phyloP scores from a whole-genome alignment of 2,113 vertebrate species.

The Labrus mixtus region DNA sequence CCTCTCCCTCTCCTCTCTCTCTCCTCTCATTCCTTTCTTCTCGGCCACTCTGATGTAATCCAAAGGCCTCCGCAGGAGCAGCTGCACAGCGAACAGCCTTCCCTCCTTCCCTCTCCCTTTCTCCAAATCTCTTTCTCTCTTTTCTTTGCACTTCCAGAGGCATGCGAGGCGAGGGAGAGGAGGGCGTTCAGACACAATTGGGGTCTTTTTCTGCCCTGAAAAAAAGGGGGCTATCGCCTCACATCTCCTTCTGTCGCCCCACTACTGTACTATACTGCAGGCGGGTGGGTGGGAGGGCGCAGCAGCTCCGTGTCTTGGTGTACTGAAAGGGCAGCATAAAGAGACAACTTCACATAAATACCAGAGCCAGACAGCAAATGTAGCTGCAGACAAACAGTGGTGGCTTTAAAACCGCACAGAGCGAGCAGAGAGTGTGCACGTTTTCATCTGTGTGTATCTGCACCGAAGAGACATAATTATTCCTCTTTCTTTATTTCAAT shows the following conservation, averaged over 20 bases:
- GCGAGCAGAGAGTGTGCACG: background rate
- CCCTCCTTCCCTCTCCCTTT: conserved; percentile 78
- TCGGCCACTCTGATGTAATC: conserved; percentile 91
- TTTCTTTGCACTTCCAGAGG: conserved; percentile 81
- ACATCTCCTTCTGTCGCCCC: conserved; percentile 85
- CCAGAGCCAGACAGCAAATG: conserved; percentile 39
- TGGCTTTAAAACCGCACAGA: conserved; percentile 18
- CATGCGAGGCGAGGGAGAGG: conserved; percentile 83
- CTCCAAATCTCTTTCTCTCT: conserved; percentile 79
- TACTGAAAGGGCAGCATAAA: conserved; percentile 57
- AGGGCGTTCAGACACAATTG: conserved; percentile 88
- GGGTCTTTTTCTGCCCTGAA: conserved; percentile 90
- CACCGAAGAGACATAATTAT: no score
- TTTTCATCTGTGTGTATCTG: no score
- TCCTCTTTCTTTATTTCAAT: no score
- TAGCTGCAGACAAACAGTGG: conserved; percentile 28
- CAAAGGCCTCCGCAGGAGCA: conserved; percentile 90
- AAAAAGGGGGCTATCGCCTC: conserved; percentile 89
- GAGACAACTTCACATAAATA: conserved; percentile 58
- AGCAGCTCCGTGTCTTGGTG: conserved; percentile 48
- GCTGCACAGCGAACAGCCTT: conserved; percentile 91
- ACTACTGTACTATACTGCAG: conserved; percentile 82
- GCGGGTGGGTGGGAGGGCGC: conserved; percentile 76
- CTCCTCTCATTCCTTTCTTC: conserved; percentile 81
- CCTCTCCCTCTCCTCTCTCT: conserved; percentile 60